phyloP scores from a whole-genome alignment of 2,888 invertebrate species.

The Anodontia alba region DNA sequence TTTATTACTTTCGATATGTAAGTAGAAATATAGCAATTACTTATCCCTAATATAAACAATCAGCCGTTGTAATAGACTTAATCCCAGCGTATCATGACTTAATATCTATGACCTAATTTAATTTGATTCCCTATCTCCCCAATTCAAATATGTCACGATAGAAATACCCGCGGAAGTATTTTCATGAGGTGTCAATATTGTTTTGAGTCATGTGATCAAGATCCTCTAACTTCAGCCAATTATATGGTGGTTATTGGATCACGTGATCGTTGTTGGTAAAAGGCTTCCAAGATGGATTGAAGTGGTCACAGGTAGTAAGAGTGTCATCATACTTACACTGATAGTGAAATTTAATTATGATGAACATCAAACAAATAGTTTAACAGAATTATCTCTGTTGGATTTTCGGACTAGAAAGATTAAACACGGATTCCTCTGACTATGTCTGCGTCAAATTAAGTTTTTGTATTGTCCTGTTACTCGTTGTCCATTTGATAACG shows the following conservation, averaged over 20 bases:
- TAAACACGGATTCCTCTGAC: background rate
- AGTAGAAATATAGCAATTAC: background rate
- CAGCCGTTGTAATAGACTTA: background rate
- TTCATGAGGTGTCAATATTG: background rate
- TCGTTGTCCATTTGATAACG: too few species aligned
- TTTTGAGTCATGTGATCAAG: background rate
- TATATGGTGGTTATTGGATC: background rate
- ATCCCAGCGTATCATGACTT: background rate
- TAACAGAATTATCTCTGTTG: background rate
- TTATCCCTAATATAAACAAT: background rate
- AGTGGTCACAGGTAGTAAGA: background rate
- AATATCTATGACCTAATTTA: background rate
- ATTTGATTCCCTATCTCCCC: background rate
- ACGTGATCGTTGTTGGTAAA: background rate
- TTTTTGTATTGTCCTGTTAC: too few species aligned
- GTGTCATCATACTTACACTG: conserved; percentile 5
- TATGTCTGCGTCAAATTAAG: too few species aligned
- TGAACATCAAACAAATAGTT: conserved; percentile 5
- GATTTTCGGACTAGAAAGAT: conserved; percentile 8
- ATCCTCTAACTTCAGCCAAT: background rate
- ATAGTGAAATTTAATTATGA: conserved; percentile 5
- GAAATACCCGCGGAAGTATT: background rate
- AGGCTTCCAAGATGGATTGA: background rate
- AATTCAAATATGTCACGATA: background rate
- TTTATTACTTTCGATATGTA: background rate